These are phyloP conservation scores for Tenthredo scrophulariae DNA, from an alignment of 2,888 invertebrate genomes.

Conservation along the genomic window DNA sequence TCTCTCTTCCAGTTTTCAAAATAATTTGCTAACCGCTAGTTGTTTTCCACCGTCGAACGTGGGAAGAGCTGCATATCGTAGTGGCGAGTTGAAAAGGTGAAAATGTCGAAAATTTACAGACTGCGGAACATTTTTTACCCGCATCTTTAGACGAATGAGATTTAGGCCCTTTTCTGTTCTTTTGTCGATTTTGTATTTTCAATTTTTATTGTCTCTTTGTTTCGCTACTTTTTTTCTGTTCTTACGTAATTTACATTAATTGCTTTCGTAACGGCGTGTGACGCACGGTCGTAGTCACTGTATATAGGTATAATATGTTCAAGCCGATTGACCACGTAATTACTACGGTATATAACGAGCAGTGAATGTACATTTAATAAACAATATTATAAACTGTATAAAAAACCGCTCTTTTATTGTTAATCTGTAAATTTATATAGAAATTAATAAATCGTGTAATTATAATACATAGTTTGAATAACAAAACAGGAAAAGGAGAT, in stretches of 20 bases:
- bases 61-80: not conserved
- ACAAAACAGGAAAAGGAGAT: not conserved
- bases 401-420: not conserved
- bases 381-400: not conserved
- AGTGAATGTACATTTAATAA: not conserved
- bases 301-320: not conserved
- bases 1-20: not conserved
- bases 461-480: not conserved
- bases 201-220: not conserved
- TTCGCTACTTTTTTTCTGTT: not conserved
- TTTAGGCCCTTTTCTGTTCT: not conserved
- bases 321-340: constrained; percentile 26
- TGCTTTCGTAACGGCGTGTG: constrained; percentile 17
- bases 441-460: not conserved
- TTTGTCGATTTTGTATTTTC: not conserved
- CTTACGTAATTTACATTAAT: constrained; percentile 12
- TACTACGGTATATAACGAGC: not conserved
- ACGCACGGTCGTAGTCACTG: constrained; percentile 10
- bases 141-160: not conserved
- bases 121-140: not conserved
- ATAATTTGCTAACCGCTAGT: not conserved
- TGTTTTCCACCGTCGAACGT: not conserved
- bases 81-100: not conserved
- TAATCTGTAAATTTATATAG: not conserved
- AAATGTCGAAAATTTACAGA: not conserved